Conservation (phyloP, 2,113 vertebrate species). For the Sakesphorus luctuosus region DNA sequence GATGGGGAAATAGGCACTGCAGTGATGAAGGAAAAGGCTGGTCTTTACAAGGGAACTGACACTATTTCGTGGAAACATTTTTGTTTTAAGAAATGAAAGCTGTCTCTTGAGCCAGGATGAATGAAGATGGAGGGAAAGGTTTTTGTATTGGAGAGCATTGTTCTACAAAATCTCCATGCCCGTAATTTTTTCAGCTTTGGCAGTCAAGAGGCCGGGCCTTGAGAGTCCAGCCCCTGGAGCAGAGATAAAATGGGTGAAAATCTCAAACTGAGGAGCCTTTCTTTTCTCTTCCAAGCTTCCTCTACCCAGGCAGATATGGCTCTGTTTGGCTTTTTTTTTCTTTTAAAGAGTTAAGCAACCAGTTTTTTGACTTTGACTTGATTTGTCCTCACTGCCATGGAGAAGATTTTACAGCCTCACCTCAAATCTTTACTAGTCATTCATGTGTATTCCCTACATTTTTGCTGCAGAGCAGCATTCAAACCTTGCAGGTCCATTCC, state of each 20-base stretch:
- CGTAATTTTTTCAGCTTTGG: conserved; percentile 5
- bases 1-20: not conserved
- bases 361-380: not conserved
- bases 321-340: not conserved
- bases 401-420: not conserved
- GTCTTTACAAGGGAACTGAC: not conserved
- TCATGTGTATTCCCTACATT: not conserved
- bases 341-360: not conserved
- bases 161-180: not conserved
- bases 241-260: not conserved
- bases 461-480: not conserved
- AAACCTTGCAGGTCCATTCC: not conserved
- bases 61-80: not conserved
- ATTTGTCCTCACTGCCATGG: not conserved
- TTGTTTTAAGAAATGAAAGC: not conserved
- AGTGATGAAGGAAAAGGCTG: not conserved
- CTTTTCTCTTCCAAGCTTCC: not conserved
- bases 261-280: not conserved
- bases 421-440: not conserved
- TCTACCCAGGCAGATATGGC: not conserved
- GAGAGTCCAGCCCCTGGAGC: not conserved
- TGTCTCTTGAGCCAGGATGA: not conserved
- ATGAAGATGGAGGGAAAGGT: not conserved
- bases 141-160: not conserved
- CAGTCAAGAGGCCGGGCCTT: not conserved